Evolutionary conservation across 2,113 vertebrate species (phyloP).

Genomic region (Muscicapa adusta): DNA sequence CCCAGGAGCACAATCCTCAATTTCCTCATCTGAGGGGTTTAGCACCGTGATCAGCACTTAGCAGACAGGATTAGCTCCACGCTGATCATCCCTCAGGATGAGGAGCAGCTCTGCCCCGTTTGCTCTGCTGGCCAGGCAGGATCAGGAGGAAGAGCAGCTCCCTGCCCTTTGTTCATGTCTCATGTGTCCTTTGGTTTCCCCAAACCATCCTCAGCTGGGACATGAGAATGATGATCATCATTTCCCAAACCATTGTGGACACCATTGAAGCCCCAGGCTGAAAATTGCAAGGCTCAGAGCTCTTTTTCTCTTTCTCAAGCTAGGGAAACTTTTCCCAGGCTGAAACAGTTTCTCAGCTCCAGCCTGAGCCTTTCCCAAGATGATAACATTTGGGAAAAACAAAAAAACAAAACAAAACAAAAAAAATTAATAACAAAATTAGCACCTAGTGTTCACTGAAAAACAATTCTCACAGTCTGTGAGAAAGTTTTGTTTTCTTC

Average conservation of each 20-base stretch:
- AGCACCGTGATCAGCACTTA: not conserved
- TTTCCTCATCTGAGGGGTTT: not conserved
- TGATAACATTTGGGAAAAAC: too few species aligned
- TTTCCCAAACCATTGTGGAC: not conserved
- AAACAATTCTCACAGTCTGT: too few species aligned
- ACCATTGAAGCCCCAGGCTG: too few species aligned
- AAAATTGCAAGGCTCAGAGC: too few species aligned
- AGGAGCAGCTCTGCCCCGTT: not conserved
- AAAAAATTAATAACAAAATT: too few species aligned
- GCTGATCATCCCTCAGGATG: not conserved
- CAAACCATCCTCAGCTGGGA: not conserved
- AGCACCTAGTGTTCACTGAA: too few species aligned
- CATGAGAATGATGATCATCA: not conserved
- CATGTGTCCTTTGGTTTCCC: not conserved
- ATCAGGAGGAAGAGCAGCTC: not conserved
- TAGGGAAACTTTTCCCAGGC: too few species aligned
- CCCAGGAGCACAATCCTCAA: not conserved
- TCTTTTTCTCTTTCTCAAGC: too few species aligned
- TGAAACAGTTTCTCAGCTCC: too few species aligned
- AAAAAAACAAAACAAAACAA: too few species aligned
- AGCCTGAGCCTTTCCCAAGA: too few species aligned
- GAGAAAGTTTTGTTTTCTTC: too few species aligned
- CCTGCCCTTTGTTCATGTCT: not conserved
- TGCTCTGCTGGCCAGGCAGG: not conserved
- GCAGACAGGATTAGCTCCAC: not conserved